phyloP scores from a whole-genome alignment of 92 coral and sea anemone genomes.

The Porites divaricata region DNA sequence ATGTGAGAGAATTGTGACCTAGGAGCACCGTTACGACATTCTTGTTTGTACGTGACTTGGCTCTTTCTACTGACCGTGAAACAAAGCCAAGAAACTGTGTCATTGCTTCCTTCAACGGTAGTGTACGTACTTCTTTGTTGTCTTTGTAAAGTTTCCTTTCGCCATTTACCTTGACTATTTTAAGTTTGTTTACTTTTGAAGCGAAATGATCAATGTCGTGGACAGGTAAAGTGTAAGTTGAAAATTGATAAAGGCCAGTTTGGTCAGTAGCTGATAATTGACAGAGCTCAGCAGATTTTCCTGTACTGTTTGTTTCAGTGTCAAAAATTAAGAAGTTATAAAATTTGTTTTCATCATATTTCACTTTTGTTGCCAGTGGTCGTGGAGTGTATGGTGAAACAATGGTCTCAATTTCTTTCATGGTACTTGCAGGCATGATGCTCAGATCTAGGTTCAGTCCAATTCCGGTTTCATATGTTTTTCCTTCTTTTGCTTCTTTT shows the following conservation, averaged over 20 bases:
- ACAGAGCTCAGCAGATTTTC: conserved; percentile 37
- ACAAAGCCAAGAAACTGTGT: too few species aligned
- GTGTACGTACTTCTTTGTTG: too few species aligned
- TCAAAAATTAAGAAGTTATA: conserved; percentile 38
- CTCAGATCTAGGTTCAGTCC: conserved; percentile 32
- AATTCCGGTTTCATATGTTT: conserved; percentile 50
- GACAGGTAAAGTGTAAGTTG: too few species aligned
- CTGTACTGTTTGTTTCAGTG: conserved; percentile 35
- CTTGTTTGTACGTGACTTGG: too few species aligned
- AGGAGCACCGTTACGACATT: conserved; percentile 23
- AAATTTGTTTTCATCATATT: neutral
- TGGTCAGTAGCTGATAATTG: conserved; percentile 13
- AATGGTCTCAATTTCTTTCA: neutral
- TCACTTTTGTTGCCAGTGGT: neutral
- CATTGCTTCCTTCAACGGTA: too few species aligned
- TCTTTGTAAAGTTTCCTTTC: too few species aligned
- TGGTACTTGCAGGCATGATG: neutral
- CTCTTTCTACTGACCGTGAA: too few species aligned
- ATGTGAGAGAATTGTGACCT: conserved; percentile 57
- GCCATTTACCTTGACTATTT: too few species aligned
- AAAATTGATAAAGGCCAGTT: too few species aligned
- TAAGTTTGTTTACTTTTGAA: too few species aligned
- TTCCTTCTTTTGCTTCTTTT: conserved; percentile 50
- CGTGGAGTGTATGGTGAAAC: neutral
- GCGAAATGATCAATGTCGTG: too few species aligned